Evolutionary conservation across 2,113 vertebrate genomes (phyloP), one percentile per base, ranked within the genome.

Genomic region (Gallinago media): DNA sequence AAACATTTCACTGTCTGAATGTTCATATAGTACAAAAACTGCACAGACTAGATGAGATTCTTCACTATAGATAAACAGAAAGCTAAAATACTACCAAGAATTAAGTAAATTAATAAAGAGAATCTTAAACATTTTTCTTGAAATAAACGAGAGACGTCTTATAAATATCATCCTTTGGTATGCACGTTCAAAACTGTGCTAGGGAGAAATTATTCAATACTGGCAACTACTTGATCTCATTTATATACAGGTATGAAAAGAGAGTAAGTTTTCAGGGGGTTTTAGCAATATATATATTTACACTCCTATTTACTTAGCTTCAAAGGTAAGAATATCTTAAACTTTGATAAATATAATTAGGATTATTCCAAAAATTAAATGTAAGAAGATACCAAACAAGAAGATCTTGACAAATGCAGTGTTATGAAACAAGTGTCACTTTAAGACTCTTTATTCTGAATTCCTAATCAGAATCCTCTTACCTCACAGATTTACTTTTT

Each of bases 151-250:
- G 42, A 85, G 6, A 23, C 2, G 8, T 79, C 32, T 92, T 93
- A 72, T 91, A 86, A 86, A 62, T 65, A 75, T 50, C 34, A 75
- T 76, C 72, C 86, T 96, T 95, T 96, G 93, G 95, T 92, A 81
- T 9, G 5, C 22, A 56, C 89, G 49, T 84, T 91, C 63, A 77
- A 88, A 94, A 90, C 61, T 74, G 46, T 74, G 50, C 63, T 72
- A 65, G 0, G 0, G 54, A 91, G 58, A 95, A 89, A 34, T 82
- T 73, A 63, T 15, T 74, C 66, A 88, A 44, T 61, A 63, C 29
- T 73, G 62, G 36, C 74, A 84, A 77, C 79, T 86, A 90, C 36
- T 89, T 56, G n/a, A 89, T 92, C 61, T 84, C 77, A 52, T 77
- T 75, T 87, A 89, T 47, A 80, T 76, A 87, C 31, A 95, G 36